Percentiles rank a stretch among this genome's conserved stretches.
phyloP scores from a whole-genome alignment of 2,113 vertebrate species.

The Prietella phreatophila region DNA sequence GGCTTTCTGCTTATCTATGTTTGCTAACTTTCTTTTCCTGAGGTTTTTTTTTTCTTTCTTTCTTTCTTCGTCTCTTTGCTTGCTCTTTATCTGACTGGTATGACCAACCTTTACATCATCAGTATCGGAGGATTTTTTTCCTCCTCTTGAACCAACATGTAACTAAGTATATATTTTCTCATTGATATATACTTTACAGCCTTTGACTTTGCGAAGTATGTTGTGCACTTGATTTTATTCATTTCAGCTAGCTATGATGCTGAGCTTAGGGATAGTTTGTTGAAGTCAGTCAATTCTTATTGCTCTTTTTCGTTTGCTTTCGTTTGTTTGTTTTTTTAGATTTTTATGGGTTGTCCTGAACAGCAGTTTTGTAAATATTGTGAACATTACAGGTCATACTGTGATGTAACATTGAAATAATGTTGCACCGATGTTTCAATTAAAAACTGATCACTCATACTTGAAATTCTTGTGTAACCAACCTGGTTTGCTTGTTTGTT shows the following conservation, averaged over 20 bases:
- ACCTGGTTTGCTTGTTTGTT: not conserved
- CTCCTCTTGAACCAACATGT: constrained; percentile 54
- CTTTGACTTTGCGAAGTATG: constrained; percentile 78
- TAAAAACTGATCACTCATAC: constrained; percentile 94
- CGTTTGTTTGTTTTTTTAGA: constrained; percentile 58
- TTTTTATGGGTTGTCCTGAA: constrained; percentile 85
- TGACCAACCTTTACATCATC: constrained; percentile 61
- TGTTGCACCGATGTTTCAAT: constrained; percentile 95
- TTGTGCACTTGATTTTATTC: constrained; percentile 79
- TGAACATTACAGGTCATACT: constrained; percentile 92
- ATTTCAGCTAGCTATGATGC: constrained; percentile 75
- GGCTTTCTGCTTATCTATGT: constrained; percentile 53
- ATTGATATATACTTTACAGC: constrained; percentile 80
- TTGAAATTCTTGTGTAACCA: constrained; percentile 79
- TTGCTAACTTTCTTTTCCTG: constrained; percentile 24
- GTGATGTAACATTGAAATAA: constrained; percentile 94
- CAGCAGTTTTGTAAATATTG: constrained; percentile 93
- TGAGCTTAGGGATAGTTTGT: constrained; percentile 79
- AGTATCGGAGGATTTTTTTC: constrained; percentile 50
- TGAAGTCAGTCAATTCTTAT: constrained; percentile 75
- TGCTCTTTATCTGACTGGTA: constrained; percentile 59
- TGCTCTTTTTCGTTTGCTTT: constrained; percentile 64
- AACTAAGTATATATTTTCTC: constrained; percentile 76
- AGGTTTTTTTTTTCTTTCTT: constrained; percentile 10
- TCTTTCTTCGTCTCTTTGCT: constrained; percentile 52